phyloP scores from a whole-genome alignment of 2,888 invertebrate genomes.

The Tiphia femorata region DNA sequence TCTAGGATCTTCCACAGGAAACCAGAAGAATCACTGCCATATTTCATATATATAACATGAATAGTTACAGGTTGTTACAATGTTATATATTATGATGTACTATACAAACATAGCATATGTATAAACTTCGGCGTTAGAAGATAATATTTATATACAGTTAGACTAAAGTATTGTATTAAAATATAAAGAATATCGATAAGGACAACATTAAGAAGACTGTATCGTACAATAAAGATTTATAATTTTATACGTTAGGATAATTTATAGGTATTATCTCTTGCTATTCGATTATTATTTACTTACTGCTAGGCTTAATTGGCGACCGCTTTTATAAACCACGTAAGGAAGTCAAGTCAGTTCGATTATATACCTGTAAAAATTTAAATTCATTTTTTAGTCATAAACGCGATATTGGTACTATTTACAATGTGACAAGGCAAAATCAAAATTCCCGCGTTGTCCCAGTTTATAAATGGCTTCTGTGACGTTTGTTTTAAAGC shows the following conservation, averaged over 20 bases:
- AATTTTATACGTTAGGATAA: slow-evolving; percentile 44
- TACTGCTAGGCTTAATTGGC: no score
- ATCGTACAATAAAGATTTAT: slow-evolving; percentile 53
- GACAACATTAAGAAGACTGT: slow-evolving; percentile 44
- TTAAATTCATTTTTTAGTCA: no score
- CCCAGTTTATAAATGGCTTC: no score
- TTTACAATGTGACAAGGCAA: no score
- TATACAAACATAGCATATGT: slow-evolving; percentile 34
- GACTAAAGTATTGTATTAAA: slow-evolving; percentile 17
- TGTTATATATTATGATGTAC: slow-evolving; percentile 50
- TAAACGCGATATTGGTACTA: no score
- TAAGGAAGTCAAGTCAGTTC: no score
- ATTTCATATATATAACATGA: slow-evolving; percentile 34
- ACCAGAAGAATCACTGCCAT: slow-evolving; percentile 63
- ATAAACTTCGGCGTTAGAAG: slow-evolving; percentile 34
- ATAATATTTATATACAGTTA: slow-evolving; percentile 40
- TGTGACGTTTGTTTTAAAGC: no score
- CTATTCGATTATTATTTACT: background rate
- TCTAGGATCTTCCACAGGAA: slow-evolving; percentile 44
- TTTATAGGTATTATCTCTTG: slow-evolving; percentile 9
- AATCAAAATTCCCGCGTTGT: no score
- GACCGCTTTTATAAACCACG: no score
- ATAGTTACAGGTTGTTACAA: slow-evolving; percentile 23
- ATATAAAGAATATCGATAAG: slow-evolving; percentile 13
- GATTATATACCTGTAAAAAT: no score